Evolutionary conservation across 2,797 vertebrate genomes (phyloP).

Genomic region (Enteromius paludinosus): DNA sequence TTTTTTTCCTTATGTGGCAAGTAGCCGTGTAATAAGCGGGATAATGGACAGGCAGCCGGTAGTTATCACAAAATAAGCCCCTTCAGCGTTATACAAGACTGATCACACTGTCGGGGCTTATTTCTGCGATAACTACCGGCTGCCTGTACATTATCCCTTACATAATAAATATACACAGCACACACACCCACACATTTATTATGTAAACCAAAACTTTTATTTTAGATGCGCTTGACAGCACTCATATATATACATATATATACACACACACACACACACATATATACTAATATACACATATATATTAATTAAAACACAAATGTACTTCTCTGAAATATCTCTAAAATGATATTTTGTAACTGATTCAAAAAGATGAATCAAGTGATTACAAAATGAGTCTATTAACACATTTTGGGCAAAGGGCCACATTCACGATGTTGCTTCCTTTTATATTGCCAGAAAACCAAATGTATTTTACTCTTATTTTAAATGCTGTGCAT

Average conservation of each 20-base stretch:
- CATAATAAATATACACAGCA: background rate
- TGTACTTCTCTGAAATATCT: background rate
- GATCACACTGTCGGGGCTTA: no score
- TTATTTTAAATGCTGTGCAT: background rate
- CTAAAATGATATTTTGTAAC: background rate
- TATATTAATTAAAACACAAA: background rate
- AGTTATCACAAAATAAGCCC: no score
- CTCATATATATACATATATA: no score
- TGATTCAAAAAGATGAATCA: background rate
- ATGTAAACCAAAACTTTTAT: background rate
- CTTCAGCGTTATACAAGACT: no score
- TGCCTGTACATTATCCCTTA: no score
- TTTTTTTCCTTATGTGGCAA: no score
- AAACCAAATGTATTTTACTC: background rate
- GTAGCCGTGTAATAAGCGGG: no score
- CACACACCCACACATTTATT: background rate
- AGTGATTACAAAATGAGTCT: background rate
- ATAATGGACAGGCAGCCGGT: no score
- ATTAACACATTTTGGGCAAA: background rate
- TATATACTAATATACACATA: no score
- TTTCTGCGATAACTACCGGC: no score
- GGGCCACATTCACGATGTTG: background rate
- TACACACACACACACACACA: no score
- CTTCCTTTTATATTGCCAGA: background rate
- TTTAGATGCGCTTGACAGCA: background rate